phyloP scores from a whole-genome alignment of 2,113 vertebrate species.

The Myrmecobius fasciatus region DNA sequence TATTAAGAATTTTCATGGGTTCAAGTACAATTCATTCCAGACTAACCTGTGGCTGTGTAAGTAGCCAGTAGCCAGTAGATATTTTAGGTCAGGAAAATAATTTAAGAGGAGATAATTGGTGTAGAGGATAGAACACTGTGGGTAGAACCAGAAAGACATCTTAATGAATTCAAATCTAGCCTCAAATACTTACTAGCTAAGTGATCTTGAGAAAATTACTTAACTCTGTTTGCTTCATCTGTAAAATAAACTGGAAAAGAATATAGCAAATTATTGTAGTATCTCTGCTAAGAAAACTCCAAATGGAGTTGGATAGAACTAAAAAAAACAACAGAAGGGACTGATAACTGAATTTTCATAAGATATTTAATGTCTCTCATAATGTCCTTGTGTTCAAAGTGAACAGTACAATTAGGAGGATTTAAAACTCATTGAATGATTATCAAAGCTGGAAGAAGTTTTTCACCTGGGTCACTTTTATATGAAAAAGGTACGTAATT shows the following conservation, averaged over 20 bases:
- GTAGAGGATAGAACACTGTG: background rate
- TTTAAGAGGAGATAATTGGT: background rate
- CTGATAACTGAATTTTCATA: background rate
- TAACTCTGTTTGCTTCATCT: background rate
- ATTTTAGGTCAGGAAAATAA: background rate
- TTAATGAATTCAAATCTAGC: background rate
- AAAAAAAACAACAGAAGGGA: background rate
- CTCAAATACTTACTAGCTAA: background rate
- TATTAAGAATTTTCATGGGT: background rate
- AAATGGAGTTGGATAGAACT: background rate
- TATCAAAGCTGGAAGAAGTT: background rate
- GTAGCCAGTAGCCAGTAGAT: background rate
- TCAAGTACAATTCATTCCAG: background rate
- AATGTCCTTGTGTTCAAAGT: background rate
- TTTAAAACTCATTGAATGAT: background rate
- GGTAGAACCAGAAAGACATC: background rate
- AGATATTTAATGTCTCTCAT: background rate
- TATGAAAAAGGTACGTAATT: background rate
- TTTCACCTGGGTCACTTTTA: background rate
- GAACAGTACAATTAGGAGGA: background rate
- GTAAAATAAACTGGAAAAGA: background rate
- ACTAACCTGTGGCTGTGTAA: background rate
- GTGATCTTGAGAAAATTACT: background rate
- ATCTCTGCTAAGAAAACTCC: background rate
- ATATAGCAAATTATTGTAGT: background rate